Base-by-base conservation (phyloP, 2,888 invertebrate genomes). In the Tetramorium bicarinatum region DNA sequence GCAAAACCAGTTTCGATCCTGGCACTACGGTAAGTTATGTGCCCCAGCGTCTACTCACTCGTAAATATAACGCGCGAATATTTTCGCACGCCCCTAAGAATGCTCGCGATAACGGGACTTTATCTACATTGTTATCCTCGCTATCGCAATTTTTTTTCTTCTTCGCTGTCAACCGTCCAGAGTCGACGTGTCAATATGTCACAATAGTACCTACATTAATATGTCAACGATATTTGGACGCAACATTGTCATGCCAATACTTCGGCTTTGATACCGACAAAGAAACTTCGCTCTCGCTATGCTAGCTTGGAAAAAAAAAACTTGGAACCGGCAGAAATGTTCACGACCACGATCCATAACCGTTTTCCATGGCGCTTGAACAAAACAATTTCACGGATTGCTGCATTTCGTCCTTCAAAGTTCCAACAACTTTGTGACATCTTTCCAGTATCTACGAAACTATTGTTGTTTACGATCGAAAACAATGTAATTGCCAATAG, bases 1-100 rank as follows among this genome's bases (percentile, higher is more conserved):
- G 59, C 82, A 59, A 83, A 83, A 83, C 82, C 67, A 83, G 82
- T 83, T 83, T 69, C 41, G 67, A 66, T 77, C 77, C 76, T 44
- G 69, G 77, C 69, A 44, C 77, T 77, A 76, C 41, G 66, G 67
- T 77, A 79, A 77, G 56, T 83, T 83, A 77, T 69, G 21, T 25
- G 41, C 25, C 41, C 29, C 47, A 49, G 44, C 66, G 66, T 67
- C 54, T 67, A 76, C 76, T 34, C 59, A 38, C 34, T 47, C 56
- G 79, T 80, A 71, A 80, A 80, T 80, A 80, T 71, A 71, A 80
- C 47, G 71, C 47, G 59, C 29, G 38, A 59, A 71, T 71, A 61
- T 80, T 49, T 71, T 69, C 44, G 29, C 44, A 34, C 34, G 69
- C 21, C 44, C 44, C 64, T 18, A 49, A 11, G 9, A 56, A 41